These are phyloP conservation scores for Ormyrus rosae DNA, from an alignment of 2,888 invertebrate genomes.

Conservation along the genomic window DNA sequence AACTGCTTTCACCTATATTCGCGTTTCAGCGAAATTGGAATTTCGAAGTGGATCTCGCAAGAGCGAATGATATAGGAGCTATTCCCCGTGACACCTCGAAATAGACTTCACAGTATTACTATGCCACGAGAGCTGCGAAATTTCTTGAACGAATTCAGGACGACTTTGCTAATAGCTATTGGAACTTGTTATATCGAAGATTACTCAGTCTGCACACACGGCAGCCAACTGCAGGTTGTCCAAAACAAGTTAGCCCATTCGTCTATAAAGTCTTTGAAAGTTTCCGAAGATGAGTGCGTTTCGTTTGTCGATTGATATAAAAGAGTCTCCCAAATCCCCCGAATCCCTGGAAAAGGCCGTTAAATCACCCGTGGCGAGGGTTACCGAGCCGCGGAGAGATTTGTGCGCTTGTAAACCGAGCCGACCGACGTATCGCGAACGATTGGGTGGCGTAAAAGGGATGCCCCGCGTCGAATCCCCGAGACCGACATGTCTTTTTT, in stretches of 20 bases:
- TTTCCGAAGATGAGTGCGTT: too few species aligned
- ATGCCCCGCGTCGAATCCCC: slow-evolving; percentile 63
- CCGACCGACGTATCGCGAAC: slow-evolving; percentile 71
- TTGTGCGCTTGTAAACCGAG: slow-evolving; percentile 70
- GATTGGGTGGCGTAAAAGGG: slow-evolving; percentile 74
- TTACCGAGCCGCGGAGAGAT: slow-evolving; percentile 66
- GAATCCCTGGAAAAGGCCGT: slow-evolving; percentile 67
- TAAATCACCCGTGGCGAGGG: slow-evolving; percentile 72
- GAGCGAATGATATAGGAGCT: slow-evolving; percentile 70
- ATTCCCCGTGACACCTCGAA: slow-evolving; percentile 71
- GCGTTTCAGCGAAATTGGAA: slow-evolving; percentile 67
- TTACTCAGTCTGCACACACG: slow-evolving; percentile 54
- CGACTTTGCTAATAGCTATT: slow-evolving; percentile 50
- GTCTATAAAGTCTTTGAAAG: too few species aligned
- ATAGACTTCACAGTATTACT: slow-evolving; percentile 69
- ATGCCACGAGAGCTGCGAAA: slow-evolving; percentile 60
- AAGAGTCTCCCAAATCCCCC: slow-evolving; percentile 63
- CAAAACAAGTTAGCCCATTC: too few species aligned
- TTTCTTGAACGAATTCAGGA: slow-evolving; percentile 60
- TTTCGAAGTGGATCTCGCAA: slow-evolving; percentile 68
- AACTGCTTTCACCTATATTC: slow-evolving; percentile 55
- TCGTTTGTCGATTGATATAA: slow-evolving; percentile 70
- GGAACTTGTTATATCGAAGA: slow-evolving; percentile 63
- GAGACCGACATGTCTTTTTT: slow-evolving; percentile 66
- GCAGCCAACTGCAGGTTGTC: too few species aligned